A percentile compares a stretch with the other conserved stretches of the same genome.
phyloP scores from a whole-genome alignment of 1,140 invertebrate genomes.

The Hesperophylax magnus region DNA sequence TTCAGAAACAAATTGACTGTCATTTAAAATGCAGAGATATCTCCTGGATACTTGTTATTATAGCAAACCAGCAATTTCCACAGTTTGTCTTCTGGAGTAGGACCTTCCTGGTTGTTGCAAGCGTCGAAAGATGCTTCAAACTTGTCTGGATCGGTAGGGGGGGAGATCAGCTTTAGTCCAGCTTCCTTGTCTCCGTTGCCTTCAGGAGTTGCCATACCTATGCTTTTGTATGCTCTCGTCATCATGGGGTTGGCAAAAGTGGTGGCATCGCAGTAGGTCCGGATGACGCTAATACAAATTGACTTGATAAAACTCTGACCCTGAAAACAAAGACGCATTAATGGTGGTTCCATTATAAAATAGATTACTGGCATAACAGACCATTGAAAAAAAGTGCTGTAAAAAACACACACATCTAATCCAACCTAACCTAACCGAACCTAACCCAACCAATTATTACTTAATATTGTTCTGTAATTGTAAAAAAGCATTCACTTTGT shows the following conservation, averaged over 20 bases:
- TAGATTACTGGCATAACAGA: too few species aligned
- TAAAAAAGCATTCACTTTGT: too few species aligned
- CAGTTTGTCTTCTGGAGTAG: conserved; percentile 9
- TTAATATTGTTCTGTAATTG: too few species aligned
- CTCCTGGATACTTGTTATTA: conserved; percentile 42
- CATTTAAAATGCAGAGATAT: conserved; percentile 48
- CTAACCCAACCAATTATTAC: too few species aligned
- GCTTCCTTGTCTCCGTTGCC: conserved; percentile 39
- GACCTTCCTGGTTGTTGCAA: conserved; percentile 15
- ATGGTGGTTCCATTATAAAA: background rate
- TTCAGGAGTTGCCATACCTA: conserved; percentile 8
- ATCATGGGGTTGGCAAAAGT: background rate
- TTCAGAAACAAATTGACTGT: too few species aligned
- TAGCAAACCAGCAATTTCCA: conserved; percentile 44
- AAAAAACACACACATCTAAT: too few species aligned
- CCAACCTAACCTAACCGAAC: too few species aligned
- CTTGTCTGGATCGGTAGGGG: conserved; percentile 13
- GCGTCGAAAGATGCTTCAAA: conserved; percentile 40
- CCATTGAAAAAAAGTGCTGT: too few species aligned
- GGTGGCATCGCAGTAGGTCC: background rate
- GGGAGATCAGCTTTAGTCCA: conserved; percentile 15
- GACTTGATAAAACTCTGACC: conserved; percentile 17
- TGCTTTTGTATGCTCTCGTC: conserved; percentile 21
- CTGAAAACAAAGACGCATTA: conserved; percentile 8
- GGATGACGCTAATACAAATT: background rate